These are phyloP conservation scores for Ferdinandea cuprea DNA, from an alignment of 2,888 invertebrate genomes.

Conservation along the genomic window DNA sequence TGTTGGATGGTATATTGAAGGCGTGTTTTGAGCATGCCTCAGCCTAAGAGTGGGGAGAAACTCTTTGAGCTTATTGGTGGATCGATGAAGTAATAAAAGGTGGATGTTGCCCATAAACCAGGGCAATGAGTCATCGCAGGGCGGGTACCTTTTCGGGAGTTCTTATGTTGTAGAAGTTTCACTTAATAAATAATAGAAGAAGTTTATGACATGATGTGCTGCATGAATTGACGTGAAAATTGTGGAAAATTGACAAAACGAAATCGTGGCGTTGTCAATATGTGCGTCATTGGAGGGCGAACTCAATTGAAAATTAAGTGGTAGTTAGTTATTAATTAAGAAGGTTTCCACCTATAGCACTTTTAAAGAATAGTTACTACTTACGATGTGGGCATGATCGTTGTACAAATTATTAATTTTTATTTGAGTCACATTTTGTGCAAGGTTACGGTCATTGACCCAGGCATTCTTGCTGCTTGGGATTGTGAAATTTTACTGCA, in stretches of 20 bases:
- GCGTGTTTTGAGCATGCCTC: constrained; percentile 59
- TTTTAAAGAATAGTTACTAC: too few relatives aligned
- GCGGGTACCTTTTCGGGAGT: constrained; percentile 34
- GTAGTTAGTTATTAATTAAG: too few relatives aligned
- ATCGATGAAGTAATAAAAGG: constrained; percentile 7
- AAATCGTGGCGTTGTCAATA: constrained; percentile 10
- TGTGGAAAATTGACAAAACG: constrained; percentile 11
- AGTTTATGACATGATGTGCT: constrained; percentile 4
- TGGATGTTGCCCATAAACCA: constrained; percentile 21
- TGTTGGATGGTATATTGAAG: constrained; percentile 21
- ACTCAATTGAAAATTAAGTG: constrained; percentile 5
- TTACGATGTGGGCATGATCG: too few relatives aligned
- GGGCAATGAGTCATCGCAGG: constrained; percentile 66
- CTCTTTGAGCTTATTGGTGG: constrained; percentile 45
- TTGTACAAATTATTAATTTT: too few relatives aligned
- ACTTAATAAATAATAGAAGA: constrained; percentile 15
- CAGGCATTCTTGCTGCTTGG: too few relatives aligned
- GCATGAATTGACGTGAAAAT: constrained; percentile 40
- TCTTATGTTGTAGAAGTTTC: background rate
- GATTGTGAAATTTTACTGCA: too few relatives aligned
- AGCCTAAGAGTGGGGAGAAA: constrained; percentile 51
- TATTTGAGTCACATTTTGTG: too few relatives aligned
- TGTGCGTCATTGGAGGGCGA: constrained; percentile 40
- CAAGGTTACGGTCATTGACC: too few relatives aligned
- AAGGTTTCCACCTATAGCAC: too few relatives aligned